Percentiles rank a stretch among this genome's conserved stretches.
Evolutionary conservation across 2,113 vertebrate species (phyloP).

Genomic region (Deroptyus accipitrinus): DNA sequence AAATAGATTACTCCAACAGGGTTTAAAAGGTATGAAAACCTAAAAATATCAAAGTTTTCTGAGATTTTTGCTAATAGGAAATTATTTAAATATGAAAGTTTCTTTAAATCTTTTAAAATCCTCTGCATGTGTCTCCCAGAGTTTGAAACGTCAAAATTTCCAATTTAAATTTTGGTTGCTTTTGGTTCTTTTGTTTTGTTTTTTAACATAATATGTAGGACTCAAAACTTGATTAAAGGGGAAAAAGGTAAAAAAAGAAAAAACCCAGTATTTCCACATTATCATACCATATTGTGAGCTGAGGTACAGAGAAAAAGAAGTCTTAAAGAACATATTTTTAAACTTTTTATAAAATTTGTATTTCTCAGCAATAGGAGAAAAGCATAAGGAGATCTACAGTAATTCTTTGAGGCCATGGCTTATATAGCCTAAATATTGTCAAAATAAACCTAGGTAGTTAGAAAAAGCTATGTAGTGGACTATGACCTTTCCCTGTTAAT

Average conservation of each 20-base stretch:
- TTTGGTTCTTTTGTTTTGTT: not conserved
- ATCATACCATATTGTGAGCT: not conserved
- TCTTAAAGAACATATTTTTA: not conserved
- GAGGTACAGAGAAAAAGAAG: not conserved
- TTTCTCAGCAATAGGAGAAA: not conserved
- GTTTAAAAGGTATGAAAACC: not conserved
- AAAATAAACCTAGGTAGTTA: not conserved
- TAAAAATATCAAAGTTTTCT: not conserved
- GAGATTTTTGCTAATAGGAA: accelerated
- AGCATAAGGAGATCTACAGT: not conserved
- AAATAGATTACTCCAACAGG: not conserved
- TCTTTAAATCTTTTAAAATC: not conserved
- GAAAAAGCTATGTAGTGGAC: not conserved
- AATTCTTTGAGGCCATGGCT: not conserved
- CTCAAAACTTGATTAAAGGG: not conserved
- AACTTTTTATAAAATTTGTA: not conserved
- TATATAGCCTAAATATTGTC: not conserved
- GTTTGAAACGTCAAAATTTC: not conserved
- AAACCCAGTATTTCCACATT: accelerated
- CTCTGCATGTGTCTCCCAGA: not conserved
- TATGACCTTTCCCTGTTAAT: not conserved
- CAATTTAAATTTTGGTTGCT: not conserved
- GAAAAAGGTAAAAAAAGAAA: not conserved
- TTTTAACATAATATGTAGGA: not conserved
- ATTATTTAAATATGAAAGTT: not conserved